Evolutionary conservation across 2,888 invertebrate species (phyloP), one percentile per base, ranked within the genome.

Genomic region (Sinohyriopsis cumingii): DNA sequence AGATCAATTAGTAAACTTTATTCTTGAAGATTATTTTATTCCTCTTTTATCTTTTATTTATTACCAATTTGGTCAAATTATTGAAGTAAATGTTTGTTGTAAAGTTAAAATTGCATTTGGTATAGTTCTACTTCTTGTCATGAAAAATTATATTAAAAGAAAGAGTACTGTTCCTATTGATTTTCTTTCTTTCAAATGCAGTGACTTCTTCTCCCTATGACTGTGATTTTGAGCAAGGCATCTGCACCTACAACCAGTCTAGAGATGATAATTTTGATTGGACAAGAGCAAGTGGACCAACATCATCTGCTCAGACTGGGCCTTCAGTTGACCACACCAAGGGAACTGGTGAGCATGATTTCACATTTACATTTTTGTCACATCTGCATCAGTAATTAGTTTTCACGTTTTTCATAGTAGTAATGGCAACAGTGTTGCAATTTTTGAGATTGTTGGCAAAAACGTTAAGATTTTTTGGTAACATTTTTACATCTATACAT

Each of bases 191-290:
- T 45, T 45, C 15, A 45, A 45, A 45, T 65, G 20, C 69, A 80
- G 80, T 77, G n/a, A 68, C 73, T 28, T 67, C 73, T 24, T 76
- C 81, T 2, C 72, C 70, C 19, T 81, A 77, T 67, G 84, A 86
- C 74, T 87, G 87, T 74, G 78, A 80, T 69, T 86, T 87, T 80
- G 86, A 87, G 71, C 72, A 67, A 19, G 69, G 65, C 3, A 33
- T 84, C 18, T 88, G 88, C 77, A 78, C 79, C 54, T 88, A 83
- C 78, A 79, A 65, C 20, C 84, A 86, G 69, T 79, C 75, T 65
- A 77, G 67, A 62, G 73, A 76, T 54, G 86, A 84, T 66, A 72
- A 81, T 59, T 87, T 87, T 80, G 82, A 87, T 75, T 88, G 88
- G 88, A 82, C 82, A n/a, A 69, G 78, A 68, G 69, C 75, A 1